Evolutionary conservation across 2,888 invertebrate genomes (phyloP).

Genomic region (Lobophora halterata): DNA sequence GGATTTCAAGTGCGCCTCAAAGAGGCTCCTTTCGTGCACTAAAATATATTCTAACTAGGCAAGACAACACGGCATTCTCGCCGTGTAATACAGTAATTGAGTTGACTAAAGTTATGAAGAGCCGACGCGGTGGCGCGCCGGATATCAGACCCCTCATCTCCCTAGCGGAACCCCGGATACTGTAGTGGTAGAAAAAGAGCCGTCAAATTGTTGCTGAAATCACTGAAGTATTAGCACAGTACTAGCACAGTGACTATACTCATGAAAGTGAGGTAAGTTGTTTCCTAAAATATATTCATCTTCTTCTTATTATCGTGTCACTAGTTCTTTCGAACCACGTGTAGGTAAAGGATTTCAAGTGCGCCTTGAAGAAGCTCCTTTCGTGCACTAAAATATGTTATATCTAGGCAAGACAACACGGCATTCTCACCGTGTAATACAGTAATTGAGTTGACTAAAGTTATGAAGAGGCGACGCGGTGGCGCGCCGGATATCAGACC

Average conservation of each 20-base stretch:
- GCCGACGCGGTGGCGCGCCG: slow-evolving; percentile 62
- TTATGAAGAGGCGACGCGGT: slow-evolving; percentile 67
- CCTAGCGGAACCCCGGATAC: slow-evolving; percentile 52
- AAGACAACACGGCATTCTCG: slow-evolving; percentile 33
- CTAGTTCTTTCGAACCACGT: too few relatives aligned
- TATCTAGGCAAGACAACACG: slow-evolving; percentile 31
- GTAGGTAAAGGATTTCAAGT: too few relatives aligned
- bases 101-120: slow-evolving; percentile 74
- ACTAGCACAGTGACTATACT: too few relatives aligned
- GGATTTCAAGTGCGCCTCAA: too few relatives aligned
- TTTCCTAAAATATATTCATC: too few relatives aligned
- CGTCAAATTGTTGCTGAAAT: neutral
- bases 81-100: slow-evolving; percentile 65
- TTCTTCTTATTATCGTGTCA: too few relatives aligned
- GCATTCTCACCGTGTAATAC: slow-evolving; percentile 48
- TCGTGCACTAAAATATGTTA: too few relatives aligned
- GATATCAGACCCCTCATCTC: slow-evolving; percentile 59
- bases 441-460: slow-evolving; percentile 74
- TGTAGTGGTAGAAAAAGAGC: slow-evolving; percentile 47
- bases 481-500: slow-evolving; percentile 66
- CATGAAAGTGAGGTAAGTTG: too few relatives aligned
- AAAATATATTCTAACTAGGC: too few relatives aligned
- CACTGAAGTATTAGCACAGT: neutral
- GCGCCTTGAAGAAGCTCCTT: too few relatives aligned
- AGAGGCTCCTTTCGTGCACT: too few relatives aligned